phyloP scores from a whole-genome alignment of 2,888 invertebrate species.

The Morpho deidamia region DNA sequence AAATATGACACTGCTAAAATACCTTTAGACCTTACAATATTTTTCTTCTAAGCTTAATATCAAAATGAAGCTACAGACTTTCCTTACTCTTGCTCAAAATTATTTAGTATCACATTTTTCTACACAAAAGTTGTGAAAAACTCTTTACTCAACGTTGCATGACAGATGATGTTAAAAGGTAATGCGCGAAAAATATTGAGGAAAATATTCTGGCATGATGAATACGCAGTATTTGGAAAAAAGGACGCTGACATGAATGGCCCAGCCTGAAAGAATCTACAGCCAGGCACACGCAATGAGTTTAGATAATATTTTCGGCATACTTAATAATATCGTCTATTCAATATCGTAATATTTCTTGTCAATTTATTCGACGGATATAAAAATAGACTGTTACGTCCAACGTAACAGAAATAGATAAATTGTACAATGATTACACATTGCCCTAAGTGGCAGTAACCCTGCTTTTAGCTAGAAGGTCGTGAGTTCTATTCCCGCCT shows the following conservation, averaged over 20 bases:
- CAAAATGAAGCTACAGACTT: not conserved
- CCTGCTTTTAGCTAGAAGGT: no score
- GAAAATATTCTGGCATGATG: conserved; percentile 11
- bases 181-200: conserved; percentile 8
- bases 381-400: no score
- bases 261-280: conserved; percentile 4
- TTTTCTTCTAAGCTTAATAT: no score
- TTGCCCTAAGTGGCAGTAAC: no score
- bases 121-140: not conserved
- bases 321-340: not conserved
- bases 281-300: conserved; percentile 12
- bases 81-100: not conserved
- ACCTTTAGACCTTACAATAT: no score
- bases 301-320: conserved; percentile 4
- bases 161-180: conserved; percentile 3
- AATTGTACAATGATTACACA: no score
- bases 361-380: not conserved
- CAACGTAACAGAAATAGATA: no score
- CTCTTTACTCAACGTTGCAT: not conserved
- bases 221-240: conserved; percentile 12
- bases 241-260: conserved; percentile 9
- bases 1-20: no score
- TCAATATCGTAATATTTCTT: no score
- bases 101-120: not conserved
- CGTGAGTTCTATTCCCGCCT: no score